Conservation (phyloP, 2,113 vertebrate genomes). For the Martes martes region DNA sequence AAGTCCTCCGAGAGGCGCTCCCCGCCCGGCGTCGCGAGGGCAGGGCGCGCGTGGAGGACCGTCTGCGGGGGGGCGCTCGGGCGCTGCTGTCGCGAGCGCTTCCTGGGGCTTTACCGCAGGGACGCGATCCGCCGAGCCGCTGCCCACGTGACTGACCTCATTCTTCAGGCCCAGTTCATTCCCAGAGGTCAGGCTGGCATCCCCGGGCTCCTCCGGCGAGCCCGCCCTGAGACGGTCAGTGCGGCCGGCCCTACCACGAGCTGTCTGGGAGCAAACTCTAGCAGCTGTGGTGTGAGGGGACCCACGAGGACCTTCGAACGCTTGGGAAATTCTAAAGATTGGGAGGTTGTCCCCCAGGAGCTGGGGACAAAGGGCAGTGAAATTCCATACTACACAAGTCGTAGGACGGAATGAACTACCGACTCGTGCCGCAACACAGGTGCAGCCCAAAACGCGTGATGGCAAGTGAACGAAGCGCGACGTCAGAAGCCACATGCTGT, state of each 20-base stretch:
- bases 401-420: background rate
- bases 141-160: background rate
- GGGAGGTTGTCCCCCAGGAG: background rate
- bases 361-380: background rate
- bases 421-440: background rate
- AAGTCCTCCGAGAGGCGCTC: background rate
- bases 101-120: background rate
- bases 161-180: background rate
- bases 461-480: background rate
- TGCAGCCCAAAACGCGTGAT: background rate
- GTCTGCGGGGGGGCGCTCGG: no score
- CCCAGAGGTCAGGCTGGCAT: background rate
- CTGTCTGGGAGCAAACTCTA: background rate
- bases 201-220: no score
- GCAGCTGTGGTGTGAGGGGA: background rate
- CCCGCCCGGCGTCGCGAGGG: background rate
- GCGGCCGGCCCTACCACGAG: background rate
- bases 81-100: background rate
- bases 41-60: rapidly evolving
- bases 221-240: background rate
- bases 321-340: background rate
- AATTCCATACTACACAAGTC: background rate
- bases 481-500: background rate
- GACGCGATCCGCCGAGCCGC: background rate
- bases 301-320: background rate